These are phyloP conservation scores for Amblyornis subalaris DNA, from an alignment of 2,113 vertebrate genomes.

Conservation along the genomic window DNA sequence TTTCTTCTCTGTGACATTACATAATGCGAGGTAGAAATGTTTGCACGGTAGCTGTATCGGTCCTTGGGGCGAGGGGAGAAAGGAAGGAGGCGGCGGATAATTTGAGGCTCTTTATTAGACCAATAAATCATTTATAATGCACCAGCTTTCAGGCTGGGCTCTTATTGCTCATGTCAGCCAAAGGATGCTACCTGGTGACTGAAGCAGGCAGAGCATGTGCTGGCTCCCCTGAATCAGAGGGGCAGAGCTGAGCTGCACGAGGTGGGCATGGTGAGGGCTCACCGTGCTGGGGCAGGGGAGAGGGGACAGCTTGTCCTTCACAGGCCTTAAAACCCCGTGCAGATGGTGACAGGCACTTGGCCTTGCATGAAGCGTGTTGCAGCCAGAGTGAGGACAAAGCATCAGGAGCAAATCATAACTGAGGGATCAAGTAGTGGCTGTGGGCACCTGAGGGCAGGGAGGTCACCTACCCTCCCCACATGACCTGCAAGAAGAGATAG, in stretches of 20 bases:
- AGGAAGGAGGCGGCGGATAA: constrained; percentile 51
- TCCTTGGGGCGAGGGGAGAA: constrained; percentile 54
- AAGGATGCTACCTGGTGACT: neutral
- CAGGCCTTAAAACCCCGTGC: neutral
- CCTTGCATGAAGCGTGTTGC: neutral
- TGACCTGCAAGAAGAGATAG: neutral
- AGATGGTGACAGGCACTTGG: neutral
- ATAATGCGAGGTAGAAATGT: constrained; percentile 64
- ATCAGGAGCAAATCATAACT: neutral
- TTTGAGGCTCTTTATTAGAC: constrained; percentile 70
- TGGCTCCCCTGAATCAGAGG: neutral
- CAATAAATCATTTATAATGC: constrained; percentile 70
- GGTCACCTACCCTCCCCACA: neutral
- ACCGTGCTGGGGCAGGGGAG: rapidly evolving
- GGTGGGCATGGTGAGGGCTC: rapidly evolving
- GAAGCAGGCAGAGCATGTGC: neutral
- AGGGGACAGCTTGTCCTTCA: neutral
- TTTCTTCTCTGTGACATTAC: constrained; percentile 64
- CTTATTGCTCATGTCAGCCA: constrained; percentile 48
- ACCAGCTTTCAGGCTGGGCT: constrained; percentile 33
- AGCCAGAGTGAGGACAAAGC: neutral
- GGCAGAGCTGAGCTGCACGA: neutral
- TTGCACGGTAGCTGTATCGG: constrained; percentile 56
- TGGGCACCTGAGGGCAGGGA: neutral
- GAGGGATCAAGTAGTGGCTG: neutral